Evolutionary conservation across 2,113 vertebrate genomes (phyloP), one percentile per base, ranked within the genome.

Genomic region (Atlantisia rogersi): DNA sequence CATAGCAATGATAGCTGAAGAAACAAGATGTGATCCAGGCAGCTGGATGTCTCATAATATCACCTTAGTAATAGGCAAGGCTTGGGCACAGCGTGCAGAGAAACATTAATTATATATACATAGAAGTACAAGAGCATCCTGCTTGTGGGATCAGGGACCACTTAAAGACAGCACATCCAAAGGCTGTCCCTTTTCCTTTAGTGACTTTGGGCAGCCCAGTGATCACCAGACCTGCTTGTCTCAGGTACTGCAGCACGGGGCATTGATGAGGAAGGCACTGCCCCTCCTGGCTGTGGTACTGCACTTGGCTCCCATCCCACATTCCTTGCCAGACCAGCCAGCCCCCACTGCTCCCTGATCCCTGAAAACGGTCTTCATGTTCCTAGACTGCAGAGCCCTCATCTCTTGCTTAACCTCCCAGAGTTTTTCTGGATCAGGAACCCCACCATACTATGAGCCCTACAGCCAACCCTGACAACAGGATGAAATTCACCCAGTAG

Each of bases 271-370:
- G 20, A 69, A 58, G 16, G 26, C n/a, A 5, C 52, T n/a, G 21
- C 13, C 42, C 32, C 17, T 44, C 31, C 59, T n/a, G 39, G 5
- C 37, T 53, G 26, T 20, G 50, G 8, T 35, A 20, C 17, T 0
- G 1, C 4, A 0, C 40, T 25, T 13, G 12, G 18, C 25, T 60
- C 44, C 19, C 2, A 0, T 42, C 26, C 29, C 39, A 55, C 53
- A 28, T 78, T n/a, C 20, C 11, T 17, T 59, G 31, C 58, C 48
- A 68, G 25, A 40, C 7, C 10, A 6, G 12, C 0, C 1, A 70
- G 48, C 16, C 25, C 11, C 9, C 32, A 5, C 31, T 12, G 8
- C 20, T 73, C 24, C 59, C 21, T 56, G 35, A 5, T 73, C 24
- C 59, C 21, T 56, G 35, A 5, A 18, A 73, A 56, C 19, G 39